These are phyloP conservation scores for Reticulitermes speratus DNA, from an alignment of 1,140 invertebrate species.

Conservation along the genomic window DNA sequence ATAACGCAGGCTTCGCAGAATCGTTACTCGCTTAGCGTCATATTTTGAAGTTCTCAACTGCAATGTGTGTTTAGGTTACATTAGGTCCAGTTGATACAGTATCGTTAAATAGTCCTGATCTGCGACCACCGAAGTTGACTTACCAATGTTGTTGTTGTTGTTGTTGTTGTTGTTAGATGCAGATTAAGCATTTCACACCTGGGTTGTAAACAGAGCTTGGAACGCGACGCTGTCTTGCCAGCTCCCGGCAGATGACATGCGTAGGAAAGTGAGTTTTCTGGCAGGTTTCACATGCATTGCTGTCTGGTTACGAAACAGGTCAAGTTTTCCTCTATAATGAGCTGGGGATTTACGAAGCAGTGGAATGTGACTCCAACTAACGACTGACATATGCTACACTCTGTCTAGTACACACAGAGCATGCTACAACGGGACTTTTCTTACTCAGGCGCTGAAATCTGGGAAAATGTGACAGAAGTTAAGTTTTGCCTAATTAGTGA, in stretches of 20 bases:
- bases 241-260: background rate
- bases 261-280: slow-evolving; percentile 14
- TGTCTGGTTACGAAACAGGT: slow-evolving; percentile 5
- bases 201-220: background rate
- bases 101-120: too few species aligned
- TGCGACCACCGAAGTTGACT: too few species aligned
- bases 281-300: slow-evolving; percentile 14
- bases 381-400: slow-evolving; percentile 5
- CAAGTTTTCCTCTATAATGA: slow-evolving; percentile 12
- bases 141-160: too few species aligned
- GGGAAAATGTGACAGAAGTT: too few species aligned
- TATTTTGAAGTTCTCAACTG: too few species aligned
- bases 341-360: background rate
- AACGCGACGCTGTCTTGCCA: background rate
- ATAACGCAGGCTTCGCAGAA: too few species aligned
- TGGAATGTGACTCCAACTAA: slow-evolving; percentile 11
- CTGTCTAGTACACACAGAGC: background rate
- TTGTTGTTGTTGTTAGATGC: background rate
- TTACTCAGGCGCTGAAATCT: too few species aligned
- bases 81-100: too few species aligned
- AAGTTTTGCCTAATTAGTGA: too few species aligned
- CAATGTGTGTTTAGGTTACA: too few species aligned
- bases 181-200: background rate
- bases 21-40: too few species aligned
- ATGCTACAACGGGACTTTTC: background rate